Base-by-base conservation (phyloP, 2,113 vertebrate species). In the human (Homo sapiens) region DNA sequence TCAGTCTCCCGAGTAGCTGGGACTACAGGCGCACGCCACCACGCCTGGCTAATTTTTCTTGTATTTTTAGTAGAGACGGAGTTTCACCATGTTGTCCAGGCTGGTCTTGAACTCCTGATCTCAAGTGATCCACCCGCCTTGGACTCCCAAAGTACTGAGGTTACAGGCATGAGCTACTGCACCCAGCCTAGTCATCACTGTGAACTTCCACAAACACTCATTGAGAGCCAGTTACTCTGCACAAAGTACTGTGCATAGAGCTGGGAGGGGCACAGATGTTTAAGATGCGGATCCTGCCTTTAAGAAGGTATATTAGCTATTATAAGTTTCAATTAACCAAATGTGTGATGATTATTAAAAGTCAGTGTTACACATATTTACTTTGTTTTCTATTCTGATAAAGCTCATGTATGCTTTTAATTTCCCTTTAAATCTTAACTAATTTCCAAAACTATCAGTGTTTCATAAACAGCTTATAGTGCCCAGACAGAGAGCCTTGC, bases 381-480 rank as follows among this genome's bases (percentile, higher is more conserved):
- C 38, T 27, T 50, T 45, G 17, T 68, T 94, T 86, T 59, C 73
- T 4, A 88, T 79, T 79, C 66, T 32, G 16, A 64, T 61, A 72
- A 87, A 79, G 18, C 5, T 45, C 11, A 83, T 40, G 9, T 79
- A 55, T 64, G 48, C 25, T 90, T 90, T 78, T 86, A 30, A 61
- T 66, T 94, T 92, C 18, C 2, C 45, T 64, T 84, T n/a, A 88
- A 92, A 17, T 66, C 40, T 88, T 86, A 88, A 38, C 38, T 61
- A 90, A 76, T 97, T 78, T 81, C 59, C 43, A 76, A 70, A 90
- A 43, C 25, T 61, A 25, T 30, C 40, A n/a, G 32, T 78, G 89
- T 25, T 91, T 96, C 59, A 72, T 45, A 92, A 88, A 73, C 32
- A 93, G 83, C 68, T 18, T 43, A 22, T 1, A 80, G 32, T 30